Conservation (phyloP, 2,113 vertebrate genomes). For the Erythrolamprus reginae region DNA sequence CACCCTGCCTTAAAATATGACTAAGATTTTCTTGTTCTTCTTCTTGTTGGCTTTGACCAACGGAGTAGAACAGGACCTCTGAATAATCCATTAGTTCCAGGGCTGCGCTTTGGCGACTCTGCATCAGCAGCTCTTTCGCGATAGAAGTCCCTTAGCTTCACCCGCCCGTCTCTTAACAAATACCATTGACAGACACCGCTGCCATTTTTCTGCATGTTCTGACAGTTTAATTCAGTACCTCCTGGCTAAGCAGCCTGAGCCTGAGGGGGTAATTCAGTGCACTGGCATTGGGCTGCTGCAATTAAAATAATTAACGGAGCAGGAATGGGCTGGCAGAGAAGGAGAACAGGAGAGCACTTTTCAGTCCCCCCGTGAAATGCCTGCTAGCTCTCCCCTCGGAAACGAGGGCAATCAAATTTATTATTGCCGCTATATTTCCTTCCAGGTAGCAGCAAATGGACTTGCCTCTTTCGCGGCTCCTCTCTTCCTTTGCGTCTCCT, state of each 20-base stretch:
- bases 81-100: constrained; percentile 82
- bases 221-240: constrained; percentile 84
- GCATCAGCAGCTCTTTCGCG: constrained; percentile 73
- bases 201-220: constrained; percentile 78
- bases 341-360: constrained; percentile 45
- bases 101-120: constrained; percentile 74
- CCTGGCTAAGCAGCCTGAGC: constrained; percentile 72
- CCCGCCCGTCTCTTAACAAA: constrained; percentile 75
- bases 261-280: constrained; percentile 74
- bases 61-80: constrained; percentile 79
- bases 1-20: constrained; percentile 72
- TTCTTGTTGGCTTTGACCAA: constrained; percentile 78
- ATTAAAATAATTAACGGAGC: constrained; percentile 95
- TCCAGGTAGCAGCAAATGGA: not conserved
- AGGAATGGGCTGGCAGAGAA: constrained; percentile 67
- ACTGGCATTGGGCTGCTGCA: constrained; percentile 77
- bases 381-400: constrained; percentile 48
- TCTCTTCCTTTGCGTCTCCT: not conserved
- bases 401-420: constrained; percentile 46
- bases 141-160: constrained; percentile 71
- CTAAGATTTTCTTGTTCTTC: constrained; percentile 62
- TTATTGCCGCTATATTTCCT: constrained; percentile 36
- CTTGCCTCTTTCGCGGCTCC: constrained; percentile 28
- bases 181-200: constrained; percentile 74
- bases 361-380: constrained; percentile 50